These are phyloP conservation scores for Stenoptilia bipunctidactyla DNA, from an alignment of 2,888 invertebrate species.

Conservation along the genomic window DNA sequence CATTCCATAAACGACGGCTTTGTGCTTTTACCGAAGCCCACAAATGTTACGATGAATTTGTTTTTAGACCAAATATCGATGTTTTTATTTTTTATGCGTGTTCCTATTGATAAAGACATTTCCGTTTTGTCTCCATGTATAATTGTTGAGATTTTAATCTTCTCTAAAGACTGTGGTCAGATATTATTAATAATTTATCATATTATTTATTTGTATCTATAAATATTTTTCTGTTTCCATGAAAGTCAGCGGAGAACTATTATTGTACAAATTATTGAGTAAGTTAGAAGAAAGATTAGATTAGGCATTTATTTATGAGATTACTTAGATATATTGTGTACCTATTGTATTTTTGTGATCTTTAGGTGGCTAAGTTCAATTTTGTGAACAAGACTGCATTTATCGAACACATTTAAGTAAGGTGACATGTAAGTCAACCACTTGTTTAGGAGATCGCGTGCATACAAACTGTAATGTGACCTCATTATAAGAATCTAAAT, in stretches of 20 bases:
- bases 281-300: conserved; percentile 45
- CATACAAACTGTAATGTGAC: conserved; percentile 23
- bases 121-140: conserved; percentile 35
- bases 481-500: conserved; percentile 40
- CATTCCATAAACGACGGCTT: conserved; percentile 38
- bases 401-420: conserved; percentile 38
- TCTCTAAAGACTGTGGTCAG: conserved; percentile 61
- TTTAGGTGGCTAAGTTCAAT: conserved; percentile 35
- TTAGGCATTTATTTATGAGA: conserved; percentile 66
- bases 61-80: conserved; percentile 50
- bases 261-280: conserved; percentile 63
- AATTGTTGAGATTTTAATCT: conserved; percentile 42
- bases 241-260: conserved; percentile 41
- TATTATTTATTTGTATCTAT: conserved; percentile 63
- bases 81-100: conserved; percentile 36
- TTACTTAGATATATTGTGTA: conserved; percentile 55
- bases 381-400: conserved; percentile 64
- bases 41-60: conserved; percentile 8
- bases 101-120: conserved; percentile 60
- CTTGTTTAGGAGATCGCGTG: no score
- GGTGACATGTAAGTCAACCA: background rate
- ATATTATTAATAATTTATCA: conserved; percentile 57
- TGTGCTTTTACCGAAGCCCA: conserved; percentile 14
- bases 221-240: conserved; percentile 46
- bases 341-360: conserved; percentile 61